Conservation (phyloP, 2,113 vertebrate genomes). For the Salvelinus namaycush region DNA sequence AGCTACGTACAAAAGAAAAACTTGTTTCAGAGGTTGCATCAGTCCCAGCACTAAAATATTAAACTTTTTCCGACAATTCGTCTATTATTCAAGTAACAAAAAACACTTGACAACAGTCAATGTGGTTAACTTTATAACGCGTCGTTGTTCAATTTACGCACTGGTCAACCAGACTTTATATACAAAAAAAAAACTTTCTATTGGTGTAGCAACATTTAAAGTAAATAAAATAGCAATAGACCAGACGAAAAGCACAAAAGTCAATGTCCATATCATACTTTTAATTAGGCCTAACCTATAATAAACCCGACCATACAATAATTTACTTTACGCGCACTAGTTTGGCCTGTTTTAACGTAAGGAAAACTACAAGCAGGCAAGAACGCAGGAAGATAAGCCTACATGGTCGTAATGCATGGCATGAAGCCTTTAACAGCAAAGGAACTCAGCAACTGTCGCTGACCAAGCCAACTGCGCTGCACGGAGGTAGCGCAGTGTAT, state of each 20-base stretch:
- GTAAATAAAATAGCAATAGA: background rate
- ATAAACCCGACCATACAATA: background rate
- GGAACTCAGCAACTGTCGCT: constrained; percentile 65
- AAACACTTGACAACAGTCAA: too few species aligned
- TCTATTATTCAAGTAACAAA: background rate
- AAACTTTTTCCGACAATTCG: constrained; percentile 28
- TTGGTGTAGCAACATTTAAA: background rate
- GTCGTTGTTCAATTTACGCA: constrained; percentile 22
- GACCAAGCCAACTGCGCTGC: constrained; percentile 60
- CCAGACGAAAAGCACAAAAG: background rate
- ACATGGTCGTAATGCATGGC: constrained; percentile 59
- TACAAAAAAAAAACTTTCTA: background rate
- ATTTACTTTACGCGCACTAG: background rate
- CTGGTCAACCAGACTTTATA: constrained; percentile 19
- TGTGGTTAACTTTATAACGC: background rate
- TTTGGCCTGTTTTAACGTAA: background rate
- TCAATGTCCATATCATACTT: background rate
- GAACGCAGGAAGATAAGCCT: constrained; percentile 48
- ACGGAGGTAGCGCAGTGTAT: constrained; percentile 50
- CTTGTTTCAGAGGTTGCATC: constrained; percentile 65
- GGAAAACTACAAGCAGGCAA: constrained; percentile 30
- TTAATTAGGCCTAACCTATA: too few species aligned
- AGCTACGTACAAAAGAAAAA: constrained; percentile 68
- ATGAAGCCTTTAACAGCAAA: constrained; percentile 68
- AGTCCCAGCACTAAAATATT: constrained; percentile 30